Percentiles rank a stretch among this genome's conserved stretches.
phyloP scores from a whole-genome alignment of 1,140 invertebrate genomes.

The Mycetomoellerius zeteki region DNA sequence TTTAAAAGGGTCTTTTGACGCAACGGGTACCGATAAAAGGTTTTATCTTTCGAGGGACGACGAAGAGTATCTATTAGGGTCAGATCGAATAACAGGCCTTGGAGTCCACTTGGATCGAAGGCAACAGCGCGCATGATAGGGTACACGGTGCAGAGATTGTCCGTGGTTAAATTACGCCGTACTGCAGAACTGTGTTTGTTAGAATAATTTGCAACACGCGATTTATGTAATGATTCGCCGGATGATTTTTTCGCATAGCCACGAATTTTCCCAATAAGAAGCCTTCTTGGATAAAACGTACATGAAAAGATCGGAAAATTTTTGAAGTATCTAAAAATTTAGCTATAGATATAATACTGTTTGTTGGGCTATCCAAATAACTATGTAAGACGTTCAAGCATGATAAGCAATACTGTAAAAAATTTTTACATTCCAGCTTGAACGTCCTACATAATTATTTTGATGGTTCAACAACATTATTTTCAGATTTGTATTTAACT shows the following conservation, averaged over 20 bases:
- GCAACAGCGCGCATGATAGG: conserved; percentile 57
- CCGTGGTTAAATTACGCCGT: conserved; percentile 52
- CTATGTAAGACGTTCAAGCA: too few species aligned
- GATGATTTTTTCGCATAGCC: neutral
- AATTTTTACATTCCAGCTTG: too few species aligned
- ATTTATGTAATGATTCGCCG: conserved; percentile 22
- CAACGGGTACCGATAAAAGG: conserved; percentile 54
- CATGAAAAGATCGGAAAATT: neutral
- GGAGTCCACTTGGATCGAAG: conserved; percentile 66
- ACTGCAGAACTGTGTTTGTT: conserved; percentile 33
- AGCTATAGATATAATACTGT: too few species aligned
- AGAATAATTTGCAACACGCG: conserved; percentile 45
- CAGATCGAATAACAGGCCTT: conserved; percentile 62
- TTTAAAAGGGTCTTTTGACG: conserved; percentile 36
- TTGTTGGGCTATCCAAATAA: too few species aligned
- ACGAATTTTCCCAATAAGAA: conserved; percentile 2
- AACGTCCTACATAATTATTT: too few species aligned
- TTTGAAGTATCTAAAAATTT: too few species aligned
- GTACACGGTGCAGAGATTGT: conserved; percentile 48
- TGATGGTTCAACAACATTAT: too few species aligned
- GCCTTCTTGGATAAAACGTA: neutral
- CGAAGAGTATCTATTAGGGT: conserved; percentile 68
- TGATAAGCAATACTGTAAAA: too few species aligned
- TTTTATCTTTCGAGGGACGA: conserved; percentile 63
- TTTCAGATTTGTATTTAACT: too few species aligned